Conservation (phyloP, 2,888 invertebrate species). For the Oligia strigilis region DNA sequence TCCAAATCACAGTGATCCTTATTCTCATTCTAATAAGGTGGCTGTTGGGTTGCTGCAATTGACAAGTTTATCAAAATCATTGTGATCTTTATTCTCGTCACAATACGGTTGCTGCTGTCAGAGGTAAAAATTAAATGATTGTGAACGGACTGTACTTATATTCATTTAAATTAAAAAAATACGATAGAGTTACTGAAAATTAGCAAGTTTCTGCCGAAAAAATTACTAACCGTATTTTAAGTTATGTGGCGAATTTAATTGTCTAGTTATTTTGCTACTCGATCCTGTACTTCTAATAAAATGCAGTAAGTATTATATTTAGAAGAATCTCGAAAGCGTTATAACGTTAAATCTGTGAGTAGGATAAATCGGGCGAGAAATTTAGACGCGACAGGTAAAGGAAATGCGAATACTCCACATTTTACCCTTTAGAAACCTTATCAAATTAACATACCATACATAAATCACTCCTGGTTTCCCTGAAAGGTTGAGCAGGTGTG, state of each 20-base stretch:
- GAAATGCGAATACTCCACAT: slow-evolving; percentile 15
- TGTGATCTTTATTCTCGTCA: neutral
- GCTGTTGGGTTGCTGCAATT: neutral
- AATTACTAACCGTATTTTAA: neutral
- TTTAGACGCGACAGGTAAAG: slow-evolving; percentile 14
- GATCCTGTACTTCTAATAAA: neutral
- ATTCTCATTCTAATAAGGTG: neutral
- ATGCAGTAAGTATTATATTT: slow-evolving; percentile 7
- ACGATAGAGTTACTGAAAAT: neutral
- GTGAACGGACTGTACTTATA: too few species aligned
- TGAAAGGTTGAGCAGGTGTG: too few species aligned
- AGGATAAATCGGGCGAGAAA: slow-evolving; percentile 13
- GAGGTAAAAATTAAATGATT: neutral
- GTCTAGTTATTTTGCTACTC: neutral
- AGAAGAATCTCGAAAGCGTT: neutral
- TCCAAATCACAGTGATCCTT: neutral
- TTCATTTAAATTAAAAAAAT: neutral
- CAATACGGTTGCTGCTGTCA: neutral
- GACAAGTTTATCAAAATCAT: neutral
- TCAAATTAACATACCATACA: neutral
- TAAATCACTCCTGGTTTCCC: neutral
- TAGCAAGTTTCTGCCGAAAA: neutral
- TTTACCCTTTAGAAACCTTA: slow-evolving; percentile 23
- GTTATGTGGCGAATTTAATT: neutral
- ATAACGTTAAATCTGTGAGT: neutral